phyloP scores from a whole-genome alignment of 2,888 invertebrate genomes.

The Andrena trimmerana region DNA sequence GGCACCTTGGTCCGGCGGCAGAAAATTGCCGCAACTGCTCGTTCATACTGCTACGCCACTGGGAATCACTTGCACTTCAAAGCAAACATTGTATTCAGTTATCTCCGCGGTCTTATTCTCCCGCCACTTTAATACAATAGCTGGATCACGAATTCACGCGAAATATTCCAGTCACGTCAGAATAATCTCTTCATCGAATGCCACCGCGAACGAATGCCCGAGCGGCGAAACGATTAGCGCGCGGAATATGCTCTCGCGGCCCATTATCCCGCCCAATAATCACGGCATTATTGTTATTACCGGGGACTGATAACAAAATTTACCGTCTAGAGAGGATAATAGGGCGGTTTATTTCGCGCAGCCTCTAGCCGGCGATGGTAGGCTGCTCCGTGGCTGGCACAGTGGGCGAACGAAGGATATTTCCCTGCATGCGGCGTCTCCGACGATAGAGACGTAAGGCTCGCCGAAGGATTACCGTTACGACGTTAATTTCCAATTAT shows the following conservation, averaged over 20 bases:
- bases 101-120: background rate
- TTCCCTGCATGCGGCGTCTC: background rate
- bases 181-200: constrained; percentile 5
- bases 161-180: background rate
- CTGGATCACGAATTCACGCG: background rate
- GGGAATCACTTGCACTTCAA: no score
- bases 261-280: constrained; percentile 21
- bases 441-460: constrained; percentile 22
- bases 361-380: background rate
- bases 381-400: background rate
- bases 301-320: constrained; percentile 9
- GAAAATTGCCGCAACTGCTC: no score
- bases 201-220: background rate
- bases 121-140: background rate
- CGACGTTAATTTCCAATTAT: constrained; percentile 37
- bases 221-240: constrained; percentile 2
- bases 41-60: no score
- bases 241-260: constrained; percentile 2
- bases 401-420: background rate
- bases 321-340: constrained; percentile 20
- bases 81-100: background rate
- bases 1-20: no score
- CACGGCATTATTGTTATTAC: constrained; percentile 28
- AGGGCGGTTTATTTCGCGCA: constrained; percentile 15
- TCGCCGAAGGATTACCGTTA: constrained; percentile 1